phyloP scores from a whole-genome alignment of 2,113 vertebrate genomes.

The Gracilinanus agilis region DNA sequence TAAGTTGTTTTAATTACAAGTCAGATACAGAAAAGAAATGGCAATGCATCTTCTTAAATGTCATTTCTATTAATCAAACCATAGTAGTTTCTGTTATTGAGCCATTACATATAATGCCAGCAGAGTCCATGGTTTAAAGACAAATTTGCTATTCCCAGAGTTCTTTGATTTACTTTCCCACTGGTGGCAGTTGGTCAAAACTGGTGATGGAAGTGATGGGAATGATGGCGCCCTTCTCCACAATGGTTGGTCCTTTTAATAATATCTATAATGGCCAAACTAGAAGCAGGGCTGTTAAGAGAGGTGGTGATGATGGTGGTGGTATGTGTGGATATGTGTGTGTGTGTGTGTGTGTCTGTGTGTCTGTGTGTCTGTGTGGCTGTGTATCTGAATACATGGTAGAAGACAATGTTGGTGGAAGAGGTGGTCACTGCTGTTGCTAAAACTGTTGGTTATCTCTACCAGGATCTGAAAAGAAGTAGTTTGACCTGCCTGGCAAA shows the following conservation, averaged over 20 bases:
- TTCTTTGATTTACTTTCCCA: not conserved
- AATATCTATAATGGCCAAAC: not conserved
- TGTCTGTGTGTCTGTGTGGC: no score
- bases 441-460: not conserved
- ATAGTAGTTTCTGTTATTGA: not conserved
- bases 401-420: not conserved
- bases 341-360: not conserved
- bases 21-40: not conserved
- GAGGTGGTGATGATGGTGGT: not conserved
- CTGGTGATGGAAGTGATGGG: not conserved
- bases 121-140: not conserved
- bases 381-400: no score
- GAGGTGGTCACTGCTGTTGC: not conserved
- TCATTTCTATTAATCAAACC: not conserved
- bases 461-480: not conserved
- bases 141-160: not conserved
- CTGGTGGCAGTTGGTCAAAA: not conserved
- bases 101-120: not conserved
- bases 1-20: not conserved
- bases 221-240: not conserved
- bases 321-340: not conserved
- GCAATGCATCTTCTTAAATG: not conserved
- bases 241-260: not conserved
- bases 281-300: no score
- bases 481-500: not conserved